phyloP scores from a whole-genome alignment of 2,113 vertebrate genomes.

The Microtus pennsylvanicus region DNA sequence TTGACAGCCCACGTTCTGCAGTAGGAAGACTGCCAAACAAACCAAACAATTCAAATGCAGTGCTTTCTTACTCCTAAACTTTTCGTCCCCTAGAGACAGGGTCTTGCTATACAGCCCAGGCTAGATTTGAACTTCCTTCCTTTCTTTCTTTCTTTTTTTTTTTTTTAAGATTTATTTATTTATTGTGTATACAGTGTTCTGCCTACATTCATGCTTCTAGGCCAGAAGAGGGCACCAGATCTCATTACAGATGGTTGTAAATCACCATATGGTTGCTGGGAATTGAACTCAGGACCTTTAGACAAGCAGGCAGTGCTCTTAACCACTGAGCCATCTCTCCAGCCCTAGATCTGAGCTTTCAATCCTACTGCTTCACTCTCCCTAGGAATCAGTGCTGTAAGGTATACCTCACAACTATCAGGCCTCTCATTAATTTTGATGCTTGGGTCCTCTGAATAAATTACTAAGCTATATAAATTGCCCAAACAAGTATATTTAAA shows the following conservation, averaged over 20 bases:
- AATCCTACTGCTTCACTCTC: neutral
- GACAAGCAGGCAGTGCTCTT: too few relatives aligned
- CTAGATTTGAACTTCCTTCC: neutral
- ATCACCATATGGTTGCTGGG: too few relatives aligned
- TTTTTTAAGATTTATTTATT: too few relatives aligned
- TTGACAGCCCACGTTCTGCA: constrained; percentile 76
- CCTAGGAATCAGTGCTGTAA: neutral
- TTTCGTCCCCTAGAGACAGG: neutral
- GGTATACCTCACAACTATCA: neutral
- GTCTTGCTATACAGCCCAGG: neutral
- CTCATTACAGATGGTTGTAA: too few relatives aligned
- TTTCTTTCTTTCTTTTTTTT: too few relatives aligned
- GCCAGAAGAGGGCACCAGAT: too few relatives aligned
- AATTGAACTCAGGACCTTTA: too few relatives aligned
- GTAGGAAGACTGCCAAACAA: constrained; percentile 80
- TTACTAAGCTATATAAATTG: constrained; percentile 46
- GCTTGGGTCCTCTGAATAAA: neutral
- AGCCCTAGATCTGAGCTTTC: neutral
- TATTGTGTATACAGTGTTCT: too few relatives aligned
- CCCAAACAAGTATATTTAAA: constrained; percentile 42
- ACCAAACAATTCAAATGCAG: constrained; percentile 45
- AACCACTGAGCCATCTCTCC: too few relatives aligned
- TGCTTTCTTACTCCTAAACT: constrained; percentile 53
- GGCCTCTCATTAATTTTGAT: constrained; percentile 26
- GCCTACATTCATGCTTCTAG: too few relatives aligned